Percentiles rank a stretch among this genome's conserved stretches.
phyloP scores from a whole-genome alignment of 2,797 vertebrate species.

The Sandelia bainsii region DNA sequence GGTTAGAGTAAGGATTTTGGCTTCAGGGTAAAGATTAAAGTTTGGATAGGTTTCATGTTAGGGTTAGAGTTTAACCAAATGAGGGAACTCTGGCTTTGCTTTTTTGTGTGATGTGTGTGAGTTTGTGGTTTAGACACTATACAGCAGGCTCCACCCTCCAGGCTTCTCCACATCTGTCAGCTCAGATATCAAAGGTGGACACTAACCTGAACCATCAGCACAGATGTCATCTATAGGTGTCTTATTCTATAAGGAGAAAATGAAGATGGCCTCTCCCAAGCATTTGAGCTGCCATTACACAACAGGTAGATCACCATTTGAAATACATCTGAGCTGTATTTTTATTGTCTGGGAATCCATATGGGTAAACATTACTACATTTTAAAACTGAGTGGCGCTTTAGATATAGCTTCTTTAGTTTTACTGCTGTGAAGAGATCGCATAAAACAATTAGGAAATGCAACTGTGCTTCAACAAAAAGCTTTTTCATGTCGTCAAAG shows the following conservation, averaged over 20 bases:
- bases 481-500: background rate
- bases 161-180: slow-evolving; percentile 64
- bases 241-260: slow-evolving; percentile 32
- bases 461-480: too few species aligned
- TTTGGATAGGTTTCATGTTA: slow-evolving; percentile 48
- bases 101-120: slow-evolving; percentile 20
- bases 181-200: slow-evolving; percentile 75
- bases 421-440: background rate
- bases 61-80: slow-evolving; percentile 42
- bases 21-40: slow-evolving; percentile 45
- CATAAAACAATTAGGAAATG: too few species aligned
- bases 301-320: background rate
- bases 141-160: slow-evolving; percentile 49
- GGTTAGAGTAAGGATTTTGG: slow-evolving; percentile 8
- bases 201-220: slow-evolving; percentile 40
- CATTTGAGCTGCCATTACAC: background rate
- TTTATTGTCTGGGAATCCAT: background rate
- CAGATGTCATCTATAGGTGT: slow-evolving; percentile 54
- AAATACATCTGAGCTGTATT: background rate
- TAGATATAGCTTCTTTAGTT: too few species aligned
- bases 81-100: slow-evolving; percentile 35
- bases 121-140: slow-evolving; percentile 21
- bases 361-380: background rate
- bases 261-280: slow-evolving; percentile 27
- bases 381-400: background rate